phyloP scores from a whole-genome alignment of 2,113 vertebrate genomes.

The Pseudorasbora parva region DNA sequence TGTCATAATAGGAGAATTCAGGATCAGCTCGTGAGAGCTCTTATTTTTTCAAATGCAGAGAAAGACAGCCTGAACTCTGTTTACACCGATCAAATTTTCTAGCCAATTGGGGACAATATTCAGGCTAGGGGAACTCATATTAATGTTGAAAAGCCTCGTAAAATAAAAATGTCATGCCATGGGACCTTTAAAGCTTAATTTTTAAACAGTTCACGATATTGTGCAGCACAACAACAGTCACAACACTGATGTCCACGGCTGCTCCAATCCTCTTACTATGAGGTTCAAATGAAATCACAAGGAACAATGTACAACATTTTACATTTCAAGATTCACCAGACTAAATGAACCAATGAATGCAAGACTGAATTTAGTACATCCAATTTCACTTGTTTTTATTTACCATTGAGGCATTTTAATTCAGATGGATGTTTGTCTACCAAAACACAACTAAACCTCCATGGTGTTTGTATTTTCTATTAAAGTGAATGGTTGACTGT shows the following conservation, averaged over 20 bases:
- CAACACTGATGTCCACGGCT: background rate
- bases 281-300: too few species aligned
- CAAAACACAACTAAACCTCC: background rate
- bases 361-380: background rate
- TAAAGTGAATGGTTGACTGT: background rate
- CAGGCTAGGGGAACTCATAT: too few species aligned
- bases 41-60: too few species aligned
- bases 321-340: background rate
- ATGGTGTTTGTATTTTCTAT: background rate
- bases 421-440: background rate
- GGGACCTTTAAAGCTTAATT: conserved; percentile 41
- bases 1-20: too few species aligned
- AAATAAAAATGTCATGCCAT: too few species aligned
- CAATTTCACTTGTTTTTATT: conserved; percentile 1
- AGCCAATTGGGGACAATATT: too few species aligned
- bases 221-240: background rate
- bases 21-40: too few species aligned
- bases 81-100: too few species aligned
- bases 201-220: conserved; percentile 14
- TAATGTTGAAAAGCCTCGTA: too few species aligned
- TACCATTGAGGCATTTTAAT: background rate
- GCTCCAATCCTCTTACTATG: background rate
- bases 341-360: background rate
- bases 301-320: too few species aligned
- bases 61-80: too few species aligned